phyloP scores from a whole-genome alignment of 1,140 invertebrate genomes.

The Platyura marginata region DNA sequence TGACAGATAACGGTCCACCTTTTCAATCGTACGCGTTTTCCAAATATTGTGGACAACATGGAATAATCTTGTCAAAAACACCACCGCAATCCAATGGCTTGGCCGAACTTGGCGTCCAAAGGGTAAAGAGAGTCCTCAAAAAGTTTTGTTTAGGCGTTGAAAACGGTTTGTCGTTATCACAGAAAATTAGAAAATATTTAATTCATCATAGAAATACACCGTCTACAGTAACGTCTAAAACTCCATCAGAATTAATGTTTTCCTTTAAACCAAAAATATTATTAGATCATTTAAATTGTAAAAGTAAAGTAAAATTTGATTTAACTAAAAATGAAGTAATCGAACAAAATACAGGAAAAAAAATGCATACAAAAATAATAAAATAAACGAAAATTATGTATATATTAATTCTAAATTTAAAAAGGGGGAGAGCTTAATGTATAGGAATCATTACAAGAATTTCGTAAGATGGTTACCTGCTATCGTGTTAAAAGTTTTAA shows the following conservation, averaged over 20 bases:
- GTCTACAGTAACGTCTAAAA: background rate
- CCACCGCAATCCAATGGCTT: constrained; percentile 9
- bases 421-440: too few species aligned
- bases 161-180: background rate
- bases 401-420: too few species aligned
- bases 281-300: background rate
- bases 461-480: too few species aligned
- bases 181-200: background rate
- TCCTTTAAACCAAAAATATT: background rate
- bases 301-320: too few species aligned
- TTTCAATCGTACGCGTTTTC: constrained; percentile 10
- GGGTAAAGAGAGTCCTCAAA: background rate
- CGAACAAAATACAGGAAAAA: too few species aligned
- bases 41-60: constrained; percentile 9
- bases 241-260: background rate
- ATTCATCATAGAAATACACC: background rate
- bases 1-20: constrained; percentile 14
- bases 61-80: constrained; percentile 9
- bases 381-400: too few species aligned
- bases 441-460: too few species aligned
- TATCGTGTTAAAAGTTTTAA: too few species aligned
- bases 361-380: too few species aligned
- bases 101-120: constrained; percentile 6
- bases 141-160: background rate
- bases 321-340: too few species aligned